Evolutionary conservation across 2,888 invertebrate species (phyloP).

Genomic region (Volucella inflata): DNA sequence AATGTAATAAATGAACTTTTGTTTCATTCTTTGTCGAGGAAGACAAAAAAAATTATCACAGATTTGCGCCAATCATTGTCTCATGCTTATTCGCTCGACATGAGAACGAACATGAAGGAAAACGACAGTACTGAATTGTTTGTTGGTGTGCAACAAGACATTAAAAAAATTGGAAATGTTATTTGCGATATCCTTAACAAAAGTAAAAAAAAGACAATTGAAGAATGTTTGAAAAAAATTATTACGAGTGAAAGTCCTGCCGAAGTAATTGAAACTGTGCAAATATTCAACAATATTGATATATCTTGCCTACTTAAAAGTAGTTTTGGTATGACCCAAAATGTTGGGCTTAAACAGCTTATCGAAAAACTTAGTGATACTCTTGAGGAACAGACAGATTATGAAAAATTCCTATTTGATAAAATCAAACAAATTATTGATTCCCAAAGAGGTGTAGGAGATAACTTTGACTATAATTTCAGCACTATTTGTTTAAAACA

Average conservation of each 20-base stretch:
- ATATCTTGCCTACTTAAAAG: too few species aligned
- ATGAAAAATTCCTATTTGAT: constrained; percentile 14
- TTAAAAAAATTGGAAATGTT: constrained; percentile 15
- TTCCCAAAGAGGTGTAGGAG: neutral
- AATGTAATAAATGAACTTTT: constrained; percentile 31
- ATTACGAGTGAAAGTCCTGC: neutral
- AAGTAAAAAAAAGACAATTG: constrained; percentile 8
- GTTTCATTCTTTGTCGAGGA: neutral
- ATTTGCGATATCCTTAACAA: constrained; percentile 19
- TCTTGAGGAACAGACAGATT: constrained; percentile 18
- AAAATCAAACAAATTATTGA: constrained; percentile 7
- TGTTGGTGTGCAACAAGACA: constrained; percentile 16
- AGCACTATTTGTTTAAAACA: neutral
- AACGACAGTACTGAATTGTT: constrained; percentile 51
- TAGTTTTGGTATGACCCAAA: neutral
- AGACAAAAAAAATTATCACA: constrained; percentile 27
- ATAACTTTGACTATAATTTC: neutral
- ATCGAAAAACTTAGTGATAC: constrained; percentile 1
- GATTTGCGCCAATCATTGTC: constrained; percentile 44
- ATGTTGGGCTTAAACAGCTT: too few species aligned
- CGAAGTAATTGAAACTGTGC: neutral
- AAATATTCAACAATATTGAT: neutral
- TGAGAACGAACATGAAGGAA: constrained; percentile 14
- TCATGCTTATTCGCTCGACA: constrained; percentile 44
- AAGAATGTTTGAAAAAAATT: constrained; percentile 1